Conservation (phyloP, 2,888 invertebrate genomes). For the Caenorhabditis sp. region DNA sequence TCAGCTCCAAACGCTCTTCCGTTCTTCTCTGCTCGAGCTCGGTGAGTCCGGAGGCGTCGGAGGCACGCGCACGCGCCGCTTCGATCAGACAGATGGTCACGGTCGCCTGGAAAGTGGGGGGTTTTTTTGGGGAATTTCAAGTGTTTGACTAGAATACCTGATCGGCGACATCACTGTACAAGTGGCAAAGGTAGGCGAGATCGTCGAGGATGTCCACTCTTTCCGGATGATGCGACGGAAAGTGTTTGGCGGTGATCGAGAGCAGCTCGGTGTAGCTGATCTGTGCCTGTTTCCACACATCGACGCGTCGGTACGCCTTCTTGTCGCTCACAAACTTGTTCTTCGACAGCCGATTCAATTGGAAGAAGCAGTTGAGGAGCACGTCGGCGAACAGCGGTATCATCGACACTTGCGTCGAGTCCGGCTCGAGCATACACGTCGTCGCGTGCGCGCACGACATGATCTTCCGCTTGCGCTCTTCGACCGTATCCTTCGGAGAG, state of each 20-base stretch:
- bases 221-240: constrained; percentile 69
- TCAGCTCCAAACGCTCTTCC: constrained; percentile 59
- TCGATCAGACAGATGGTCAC: constrained; percentile 75
- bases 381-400: constrained; percentile 71
- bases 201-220: constrained; percentile 74
- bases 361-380: constrained; percentile 72
- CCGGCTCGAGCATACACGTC: constrained; percentile 63
- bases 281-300: constrained; percentile 70
- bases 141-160: constrained; percentile 60
- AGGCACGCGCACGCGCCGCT: constrained; percentile 70
- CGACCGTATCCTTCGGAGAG: constrained; percentile 63
- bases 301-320: constrained; percentile 41
- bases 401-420: constrained; percentile 37
- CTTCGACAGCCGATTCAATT: constrained; percentile 67
- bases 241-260: constrained; percentile 67
- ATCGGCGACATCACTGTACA: constrained; percentile 75
- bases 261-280: constrained; percentile 69
- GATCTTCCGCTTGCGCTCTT: constrained; percentile 61
- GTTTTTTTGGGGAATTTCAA: no score
- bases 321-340: constrained; percentile 53
- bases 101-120: constrained; percentile 59
- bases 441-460: constrained; percentile 59
- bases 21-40: constrained; percentile 47
- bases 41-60: constrained; percentile 54
- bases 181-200: constrained; percentile 71